Base-by-base conservation (phyloP, 2,113 vertebrate species). In the Caretta caretta region DNA sequence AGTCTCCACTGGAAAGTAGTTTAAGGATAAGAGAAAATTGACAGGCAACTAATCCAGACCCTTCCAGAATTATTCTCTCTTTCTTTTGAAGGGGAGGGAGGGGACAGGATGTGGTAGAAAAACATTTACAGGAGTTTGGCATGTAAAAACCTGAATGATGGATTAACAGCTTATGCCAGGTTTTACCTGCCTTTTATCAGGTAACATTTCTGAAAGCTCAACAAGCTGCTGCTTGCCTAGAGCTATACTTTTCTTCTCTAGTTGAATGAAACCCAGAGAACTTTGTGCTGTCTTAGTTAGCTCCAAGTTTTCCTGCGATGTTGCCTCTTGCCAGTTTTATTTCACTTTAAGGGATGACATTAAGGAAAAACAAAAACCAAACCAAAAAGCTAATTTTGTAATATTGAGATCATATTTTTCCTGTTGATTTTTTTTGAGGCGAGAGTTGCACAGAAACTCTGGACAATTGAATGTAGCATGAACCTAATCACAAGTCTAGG, bases 141-240 rank as follows among this genome's bases (percentile, higher is more conserved):
- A 90, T 96, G 97, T 97, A 97, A 95, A 95, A 98, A 97, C 97
- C 93, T 97, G 97, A 97, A 97, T 97, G 98, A 98, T 95, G 97
- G 97, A 97, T 98, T 96, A 97, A 96, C 91, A 92, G 82, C 86
- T 96, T 97, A 89, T 93, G 96, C 96, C 96, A 97, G 96, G 96
- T 97, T 96, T 97, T 97, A 95, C 96, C 96, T 97, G 97, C 97
- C 95, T 97, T 93, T 86, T 94, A 97, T 95, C 94, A 94, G 96
- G 97, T 96, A 97, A 97, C 91, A 96, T 97, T 97, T 97, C 95
- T 97, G 88, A 57, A 92, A 94, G 93, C 94, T 87, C 91, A 90
- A 81, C 97, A 97, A 96, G 97, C 90, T 93, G 53, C 92, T 96
- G 93, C 97, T 97, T 97, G 98, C 97, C 97, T 96, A 84, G 76